These are phyloP conservation scores for Mythimna ferrago DNA, from an alignment of 2,888 invertebrate species.

Conservation along the genomic window DNA sequence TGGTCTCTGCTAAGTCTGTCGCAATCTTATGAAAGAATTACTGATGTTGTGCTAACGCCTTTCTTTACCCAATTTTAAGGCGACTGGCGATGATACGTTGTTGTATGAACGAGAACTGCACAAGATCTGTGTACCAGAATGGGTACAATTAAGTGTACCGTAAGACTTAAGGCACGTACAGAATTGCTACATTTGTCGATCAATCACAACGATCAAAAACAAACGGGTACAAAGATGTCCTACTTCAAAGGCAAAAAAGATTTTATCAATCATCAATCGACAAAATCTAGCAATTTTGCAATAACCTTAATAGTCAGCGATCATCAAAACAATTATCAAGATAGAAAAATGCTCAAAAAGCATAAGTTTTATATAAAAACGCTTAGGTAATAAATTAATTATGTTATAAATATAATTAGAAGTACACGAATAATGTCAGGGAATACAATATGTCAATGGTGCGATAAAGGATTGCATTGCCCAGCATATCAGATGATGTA, in stretches of 20 bases:
- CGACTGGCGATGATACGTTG: not conserved
- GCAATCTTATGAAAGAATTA: constrained; percentile 31
- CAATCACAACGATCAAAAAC: constrained; percentile 29
- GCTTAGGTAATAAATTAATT: constrained; percentile 70
- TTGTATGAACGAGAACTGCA: not conserved
- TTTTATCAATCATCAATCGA: constrained; percentile 14
- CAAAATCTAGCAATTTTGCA: constrained; percentile 15
- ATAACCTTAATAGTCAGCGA: constrained; percentile 31
- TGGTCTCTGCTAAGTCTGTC: constrained; percentile 40
- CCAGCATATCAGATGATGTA: constrained; percentile 86
- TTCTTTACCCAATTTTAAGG: not conserved
- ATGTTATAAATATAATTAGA: constrained; percentile 65
- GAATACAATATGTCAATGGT: constrained; percentile 63
- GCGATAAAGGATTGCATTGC: constrained; percentile 75
- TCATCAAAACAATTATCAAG: constrained; percentile 62
- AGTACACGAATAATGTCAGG: constrained; percentile 63
- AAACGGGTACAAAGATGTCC: constrained; percentile 25
- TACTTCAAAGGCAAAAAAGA: not conserved
- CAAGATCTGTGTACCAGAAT: constrained; percentile 1
- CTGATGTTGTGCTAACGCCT: constrained; percentile 13
- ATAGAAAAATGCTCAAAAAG: constrained; percentile 73
- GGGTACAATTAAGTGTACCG: constrained; percentile 4
- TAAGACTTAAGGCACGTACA: not conserved
- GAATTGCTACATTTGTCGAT: constrained; percentile 9
- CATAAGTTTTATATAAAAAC: constrained; percentile 68